phyloP scores from a whole-genome alignment of 2,888 invertebrate species.

The Drosophila fungiperda region DNA sequence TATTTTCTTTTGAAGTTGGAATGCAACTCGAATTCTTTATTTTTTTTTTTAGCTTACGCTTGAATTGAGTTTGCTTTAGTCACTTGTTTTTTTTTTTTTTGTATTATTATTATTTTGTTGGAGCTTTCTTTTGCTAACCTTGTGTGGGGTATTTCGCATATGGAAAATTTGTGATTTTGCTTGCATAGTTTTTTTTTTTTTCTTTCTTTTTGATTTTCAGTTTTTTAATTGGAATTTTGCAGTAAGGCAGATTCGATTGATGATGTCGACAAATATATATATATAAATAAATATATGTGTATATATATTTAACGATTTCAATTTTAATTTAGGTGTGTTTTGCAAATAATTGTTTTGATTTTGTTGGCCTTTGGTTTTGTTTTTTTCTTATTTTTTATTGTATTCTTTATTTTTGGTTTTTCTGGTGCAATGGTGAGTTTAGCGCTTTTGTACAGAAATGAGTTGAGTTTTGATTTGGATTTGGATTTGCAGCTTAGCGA shows the following conservation, averaged over 20 bases:
- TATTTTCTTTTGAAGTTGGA: conserved; percentile 17
- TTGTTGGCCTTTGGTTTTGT: conserved; percentile 21
- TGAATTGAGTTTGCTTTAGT: conserved; percentile 26
- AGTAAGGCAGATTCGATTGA: conserved; percentile 54
- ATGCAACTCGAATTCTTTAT: conserved; percentile 15
- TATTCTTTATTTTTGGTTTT: conserved; percentile 7
- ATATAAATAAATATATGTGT: conserved; percentile 1
- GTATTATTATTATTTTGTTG: conserved; percentile 9
- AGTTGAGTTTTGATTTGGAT: conserved; percentile 17
- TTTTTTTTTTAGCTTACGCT: conserved; percentile 28
- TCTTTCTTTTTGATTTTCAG: not conserved
- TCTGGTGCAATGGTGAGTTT: conserved; percentile 18
- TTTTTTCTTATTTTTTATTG: conserved; percentile 3
- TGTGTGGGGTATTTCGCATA: conserved; percentile 76
- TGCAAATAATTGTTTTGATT: conserved; percentile 30
- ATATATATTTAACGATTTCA: conserved; percentile 30
- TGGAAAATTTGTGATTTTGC: conserved; percentile 79
- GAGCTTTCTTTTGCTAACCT: conserved; percentile 66
- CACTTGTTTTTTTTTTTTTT: conserved; percentile 16
- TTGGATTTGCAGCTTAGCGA: conserved; percentile 41
- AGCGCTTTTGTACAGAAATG: conserved; percentile 19
- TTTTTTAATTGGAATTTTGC: conserved; percentile 37
- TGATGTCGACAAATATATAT: conserved; percentile 44
- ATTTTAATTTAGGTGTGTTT: conserved; percentile 30
- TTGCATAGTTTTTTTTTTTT: conserved; percentile 61